Percentiles rank a stretch among this genome's conserved stretches.
Conservation (phyloP, 2,113 vertebrate genomes). For the Nothoprocta perdicaria region DNA sequence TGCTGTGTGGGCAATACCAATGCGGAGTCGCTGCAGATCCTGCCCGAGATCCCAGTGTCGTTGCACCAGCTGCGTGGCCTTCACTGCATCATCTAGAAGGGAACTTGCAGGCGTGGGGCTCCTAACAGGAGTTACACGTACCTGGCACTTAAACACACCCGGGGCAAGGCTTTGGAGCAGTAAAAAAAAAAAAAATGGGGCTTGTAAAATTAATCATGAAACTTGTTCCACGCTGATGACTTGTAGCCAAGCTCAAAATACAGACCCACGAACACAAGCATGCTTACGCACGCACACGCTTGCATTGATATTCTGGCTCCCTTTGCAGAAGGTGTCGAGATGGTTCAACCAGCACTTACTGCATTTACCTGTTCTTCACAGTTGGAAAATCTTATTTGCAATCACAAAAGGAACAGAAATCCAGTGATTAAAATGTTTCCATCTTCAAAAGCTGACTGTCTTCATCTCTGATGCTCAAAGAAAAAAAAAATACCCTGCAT, state of each 20-base stretch:
- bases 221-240: background rate
- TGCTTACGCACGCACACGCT: background rate
- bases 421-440: background rate
- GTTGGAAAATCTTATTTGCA: background rate
- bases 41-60: accelerated
- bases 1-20: background rate
- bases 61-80: background rate
- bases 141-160: background rate
- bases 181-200: background rate
- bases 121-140: background rate
- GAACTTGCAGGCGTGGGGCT: background rate
- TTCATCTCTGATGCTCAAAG: background rate
- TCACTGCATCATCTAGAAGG: background rate
- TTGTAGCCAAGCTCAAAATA: background rate
- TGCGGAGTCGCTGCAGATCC: background rate
- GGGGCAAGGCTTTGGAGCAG: background rate
- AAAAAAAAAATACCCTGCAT: background rate
- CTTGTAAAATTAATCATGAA: background rate
- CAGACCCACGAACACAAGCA: background rate
- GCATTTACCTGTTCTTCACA: background rate
- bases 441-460: background rate
- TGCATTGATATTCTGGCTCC: too few relatives aligned
- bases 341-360: background rate
- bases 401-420: background rate
- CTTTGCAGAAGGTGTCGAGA: background rate